A percentile compares a stretch with the other conserved stretches of the same genome.
These are phyloP conservation scores for Brachionus rubens DNA, from an alignment of 1,140 invertebrate species.

Conservation along the genomic window DNA sequence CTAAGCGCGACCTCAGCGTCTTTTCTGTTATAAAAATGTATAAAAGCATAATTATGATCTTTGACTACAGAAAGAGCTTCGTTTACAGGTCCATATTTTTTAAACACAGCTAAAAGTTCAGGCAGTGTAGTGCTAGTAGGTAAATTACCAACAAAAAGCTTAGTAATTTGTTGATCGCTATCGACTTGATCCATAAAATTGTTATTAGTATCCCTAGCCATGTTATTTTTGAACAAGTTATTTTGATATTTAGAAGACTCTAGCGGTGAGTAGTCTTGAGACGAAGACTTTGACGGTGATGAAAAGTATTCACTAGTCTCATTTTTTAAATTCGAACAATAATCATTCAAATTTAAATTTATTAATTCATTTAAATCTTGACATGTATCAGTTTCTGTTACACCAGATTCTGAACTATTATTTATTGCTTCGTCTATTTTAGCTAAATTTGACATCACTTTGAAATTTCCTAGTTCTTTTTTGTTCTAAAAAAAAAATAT, in stretches of 20 bases:
- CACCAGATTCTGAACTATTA: neutral
- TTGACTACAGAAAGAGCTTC: slow-evolving; percentile 34
- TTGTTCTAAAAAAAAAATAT: too few relatives aligned
- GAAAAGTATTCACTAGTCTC: slow-evolving; percentile 22
- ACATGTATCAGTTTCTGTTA: too few relatives aligned
- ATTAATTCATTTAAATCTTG: neutral
- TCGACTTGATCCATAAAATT: neutral
- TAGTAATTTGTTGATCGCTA: slow-evolving; percentile 15
- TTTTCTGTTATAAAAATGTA: slow-evolving; percentile 46
- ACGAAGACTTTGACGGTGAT: slow-evolving; percentile 35
- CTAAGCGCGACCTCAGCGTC: slow-evolving; percentile 15
- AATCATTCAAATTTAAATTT: slow-evolving; percentile 16
- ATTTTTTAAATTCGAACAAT: neutral
- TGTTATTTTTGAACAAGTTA: neutral
- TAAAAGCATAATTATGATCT: slow-evolving; percentile 44
- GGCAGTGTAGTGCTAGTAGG: slow-evolving; percentile 43
- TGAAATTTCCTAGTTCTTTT: neutral
- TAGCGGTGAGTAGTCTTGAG: slow-evolving; percentile 12
- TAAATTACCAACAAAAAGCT: slow-evolving; percentile 44
- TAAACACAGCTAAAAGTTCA: slow-evolving; percentile 28
- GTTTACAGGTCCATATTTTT: slow-evolving; percentile 40
- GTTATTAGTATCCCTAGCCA: neutral
- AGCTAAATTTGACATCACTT: neutral
- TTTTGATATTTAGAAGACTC: slow-evolving; percentile 11
- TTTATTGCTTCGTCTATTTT: neutral